phyloP scores from a whole-genome alignment of 2,113 vertebrate species.

The Myotis lucifugus region DNA sequence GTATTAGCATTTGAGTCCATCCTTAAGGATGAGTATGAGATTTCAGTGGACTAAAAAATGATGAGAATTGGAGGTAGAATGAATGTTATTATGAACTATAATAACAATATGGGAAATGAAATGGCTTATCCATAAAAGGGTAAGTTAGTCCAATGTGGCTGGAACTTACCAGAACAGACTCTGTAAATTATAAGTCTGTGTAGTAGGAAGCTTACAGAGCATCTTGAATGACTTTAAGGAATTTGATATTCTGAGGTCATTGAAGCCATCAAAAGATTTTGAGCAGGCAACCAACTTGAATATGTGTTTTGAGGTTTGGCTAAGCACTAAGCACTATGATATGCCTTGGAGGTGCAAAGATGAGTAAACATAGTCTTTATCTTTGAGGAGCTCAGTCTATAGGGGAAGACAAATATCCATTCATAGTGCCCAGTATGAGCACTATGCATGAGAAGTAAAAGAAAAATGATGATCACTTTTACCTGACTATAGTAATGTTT shows the following conservation, averaged over 20 bases:
- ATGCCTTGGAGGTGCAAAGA: not conserved
- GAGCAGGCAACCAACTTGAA: not conserved
- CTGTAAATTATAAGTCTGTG: conserved; percentile 22
- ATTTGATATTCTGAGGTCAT: conserved; percentile 3
- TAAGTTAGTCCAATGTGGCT: not conserved
- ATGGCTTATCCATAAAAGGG: not conserved
- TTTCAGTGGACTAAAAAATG: conserved; percentile 1
- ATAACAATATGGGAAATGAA: conserved; percentile 2
- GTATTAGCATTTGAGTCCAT: conserved; percentile 26
- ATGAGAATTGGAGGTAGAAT: not conserved
- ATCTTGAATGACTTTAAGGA: conserved; percentile 45
- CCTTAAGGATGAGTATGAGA: conserved; percentile 38
- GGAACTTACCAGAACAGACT: not conserved
- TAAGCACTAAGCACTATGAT: not conserved
- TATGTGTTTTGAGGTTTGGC: not conserved
- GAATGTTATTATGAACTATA: not conserved
- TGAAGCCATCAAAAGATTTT: conserved; percentile 38
- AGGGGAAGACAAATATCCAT: not conserved
- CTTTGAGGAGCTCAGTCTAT: conserved; percentile 5
- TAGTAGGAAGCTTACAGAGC: not conserved
- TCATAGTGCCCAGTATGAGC: not conserved
- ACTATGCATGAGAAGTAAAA: conserved; percentile 4
- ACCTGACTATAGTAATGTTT: not conserved
- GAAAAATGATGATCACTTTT: conserved; percentile 20
- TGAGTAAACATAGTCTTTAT: conserved; percentile 7